These are phyloP conservation scores for Parapsyche elsis DNA, from an alignment of 1,140 invertebrate genomes.

Conservation along the genomic window DNA sequence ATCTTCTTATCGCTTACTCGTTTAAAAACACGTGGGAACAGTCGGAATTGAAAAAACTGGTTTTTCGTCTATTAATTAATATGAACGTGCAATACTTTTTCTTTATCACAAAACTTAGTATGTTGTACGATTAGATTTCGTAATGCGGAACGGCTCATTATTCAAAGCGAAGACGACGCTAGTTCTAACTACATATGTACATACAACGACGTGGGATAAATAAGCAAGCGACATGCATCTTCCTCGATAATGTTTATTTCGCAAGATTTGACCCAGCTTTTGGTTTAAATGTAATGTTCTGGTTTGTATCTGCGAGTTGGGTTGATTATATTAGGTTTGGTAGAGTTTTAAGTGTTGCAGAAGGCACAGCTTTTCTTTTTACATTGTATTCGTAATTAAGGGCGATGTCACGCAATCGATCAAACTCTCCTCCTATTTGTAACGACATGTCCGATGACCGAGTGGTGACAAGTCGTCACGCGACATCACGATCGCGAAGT, in stretches of 20 bases:
- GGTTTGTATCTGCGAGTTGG: too few relatives aligned
- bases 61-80: constrained; percentile 7
- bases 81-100: constrained; percentile 6
- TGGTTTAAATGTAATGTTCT: not conserved
- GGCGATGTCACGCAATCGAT: not conserved
- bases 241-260: not conserved
- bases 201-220: too few relatives aligned
- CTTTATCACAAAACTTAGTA: not conserved
- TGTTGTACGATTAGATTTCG: not conserved
- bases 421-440: constrained; percentile 13
- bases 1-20: not conserved
- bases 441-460: not conserved
- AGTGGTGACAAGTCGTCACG: constrained; percentile 4
- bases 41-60: not conserved
- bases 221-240: too few relatives aligned
- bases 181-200: too few relatives aligned
- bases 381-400: not conserved
- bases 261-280: constrained; percentile 3
- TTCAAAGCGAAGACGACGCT: not conserved
- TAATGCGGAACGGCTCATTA: not conserved
- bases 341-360: too few relatives aligned
- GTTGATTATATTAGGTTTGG: too few relatives aligned
- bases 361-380: too few relatives aligned
- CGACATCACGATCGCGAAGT: not conserved
- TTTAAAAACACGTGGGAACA: not conserved